Evolutionary conservation across 1,140 invertebrate genomes (phyloP), one percentile per base, ranked within the genome.

Genomic region (Nautilus pompilius): DNA sequence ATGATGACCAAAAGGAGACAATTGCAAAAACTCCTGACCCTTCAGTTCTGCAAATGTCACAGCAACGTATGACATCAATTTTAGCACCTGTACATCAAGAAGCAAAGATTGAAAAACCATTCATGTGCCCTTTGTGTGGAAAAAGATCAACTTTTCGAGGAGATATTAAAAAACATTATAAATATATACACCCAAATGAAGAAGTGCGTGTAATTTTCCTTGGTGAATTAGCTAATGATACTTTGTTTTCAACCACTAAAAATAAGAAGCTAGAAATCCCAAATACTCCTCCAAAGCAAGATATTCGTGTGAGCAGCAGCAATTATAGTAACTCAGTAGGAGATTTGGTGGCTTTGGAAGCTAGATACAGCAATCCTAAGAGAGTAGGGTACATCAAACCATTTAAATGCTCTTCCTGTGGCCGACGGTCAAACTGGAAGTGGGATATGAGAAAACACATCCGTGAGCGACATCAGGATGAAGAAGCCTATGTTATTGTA

Each of bases 331-430:
- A n/a, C n/a, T n/a, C n/a, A n/a, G n/a, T n/a, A n/a, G n/a, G n/a
- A n/a, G n/a, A n/a, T n/a, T n/a, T n/a, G n/a, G n/a, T n/a, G n/a
- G 49, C 49, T 28, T 24, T 53, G 26, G 49, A 58, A 28, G 56
- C 56, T 6, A 26, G 26, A 17, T 58, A 58, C 33, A 58, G 56
- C 56, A 76, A 67, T 68, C 69, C 74, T 2, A 78, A 77, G 63
- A 63, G 67, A 32, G 71, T 76, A 67, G 76, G 76, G 10, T 79
- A 79, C 58, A 70, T 73, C 22, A 77, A 75, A 58, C 94, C 94
- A 4, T 97, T 96, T 79, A 92, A 95, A 83, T 98, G 95, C 85
- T 96, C 94, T 3, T 85, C 92, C 3, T 98, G 95, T 84, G 88
- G 90, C 26, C 94, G 95, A 77, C 89, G 93, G 66, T 95, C 93